phyloP scores from a whole-genome alignment of 1,140 invertebrate genomes.

The Coelopa frigida region DNA sequence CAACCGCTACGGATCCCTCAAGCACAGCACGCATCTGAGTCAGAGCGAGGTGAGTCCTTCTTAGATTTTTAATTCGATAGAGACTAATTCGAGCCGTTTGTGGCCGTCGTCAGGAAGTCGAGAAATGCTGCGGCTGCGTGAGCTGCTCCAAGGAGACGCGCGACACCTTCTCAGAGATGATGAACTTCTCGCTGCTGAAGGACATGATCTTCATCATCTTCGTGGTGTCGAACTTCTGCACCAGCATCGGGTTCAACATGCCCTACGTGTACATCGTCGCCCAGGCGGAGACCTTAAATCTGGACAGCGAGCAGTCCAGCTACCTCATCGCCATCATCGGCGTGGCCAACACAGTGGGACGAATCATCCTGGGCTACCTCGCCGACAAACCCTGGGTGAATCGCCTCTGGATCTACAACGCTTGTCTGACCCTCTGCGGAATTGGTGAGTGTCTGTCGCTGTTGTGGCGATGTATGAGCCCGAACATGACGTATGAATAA shows the following conservation, averaged over 20 bases:
- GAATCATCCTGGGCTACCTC: slow-evolving; percentile 76
- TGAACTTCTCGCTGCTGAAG: slow-evolving; percentile 74
- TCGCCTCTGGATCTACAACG: slow-evolving; percentile 80
- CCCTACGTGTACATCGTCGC: slow-evolving; percentile 80
- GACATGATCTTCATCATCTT: slow-evolving; percentile 88
- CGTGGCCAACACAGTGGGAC: slow-evolving; percentile 80
- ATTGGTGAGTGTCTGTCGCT: slow-evolving; percentile 53
- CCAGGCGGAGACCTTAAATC: slow-evolving; percentile 54
- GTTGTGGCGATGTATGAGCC: too few relatives aligned
- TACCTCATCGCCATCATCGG: slow-evolving; percentile 73
- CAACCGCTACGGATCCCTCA: slow-evolving; percentile 36
- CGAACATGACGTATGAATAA: too few relatives aligned
- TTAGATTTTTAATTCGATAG: background rate
- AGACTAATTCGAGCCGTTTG: slow-evolving; percentile 4
- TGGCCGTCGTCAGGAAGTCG: slow-evolving; percentile 22
- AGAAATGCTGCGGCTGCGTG: slow-evolving; percentile 47
- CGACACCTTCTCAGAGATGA: slow-evolving; percentile 71
- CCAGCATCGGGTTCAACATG: slow-evolving; percentile 93
- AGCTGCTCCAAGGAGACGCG: slow-evolving; percentile 52
- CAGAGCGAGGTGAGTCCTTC: slow-evolving; percentile 16
- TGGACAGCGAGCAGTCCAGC: slow-evolving; percentile 52
- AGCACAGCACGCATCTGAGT: slow-evolving; percentile 25
- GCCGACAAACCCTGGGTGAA: slow-evolving; percentile 85
- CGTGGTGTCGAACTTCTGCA: slow-evolving; percentile 88
- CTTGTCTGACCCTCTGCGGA: slow-evolving; percentile 76